Evolutionary conservation across 2,797 vertebrate genomes (phyloP), one percentile per base, ranked within the genome.

Genomic region (Gallinago stenura): DNA sequence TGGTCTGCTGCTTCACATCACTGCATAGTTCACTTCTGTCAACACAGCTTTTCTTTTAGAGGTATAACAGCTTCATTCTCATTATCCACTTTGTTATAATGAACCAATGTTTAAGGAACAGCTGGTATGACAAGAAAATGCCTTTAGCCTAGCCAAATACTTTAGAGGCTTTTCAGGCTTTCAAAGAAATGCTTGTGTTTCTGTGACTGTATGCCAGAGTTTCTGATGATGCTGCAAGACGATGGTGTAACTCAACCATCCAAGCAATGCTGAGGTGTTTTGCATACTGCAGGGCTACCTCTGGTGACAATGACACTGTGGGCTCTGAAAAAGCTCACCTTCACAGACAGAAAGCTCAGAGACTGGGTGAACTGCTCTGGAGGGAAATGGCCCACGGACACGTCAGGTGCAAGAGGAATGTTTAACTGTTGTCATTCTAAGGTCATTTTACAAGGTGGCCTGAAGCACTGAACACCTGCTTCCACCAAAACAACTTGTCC

Each of bases 1-100:
- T 79, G 28, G 43, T 87, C 35, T 92, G n/a, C 37, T 73, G 33
- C 66, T 94, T 92, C 68, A 79, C 31, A 79, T 78, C 33, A 35
- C 7, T 30, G 41, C 25, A 43, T 8, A 78, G 54, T 16, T 90
- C 31, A 65, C 24, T 72, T 84, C 37, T 48, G 24, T 5, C 41
- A 62, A 26, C 13, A 48, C 3, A 80, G 35, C 22, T 86, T 39
- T 65, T 78, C n/a, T 56, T 86, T 88, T 53, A 91, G 71, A 58
- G n/a, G 15, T 17, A 78, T 48, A 19, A 68, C 62, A 89, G 56
- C n/a, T 84, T 80, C 58, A 56, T 35, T 56, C 83, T 82, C 39
- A 62, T 79, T 66, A 83, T 39, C 80, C 33, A 51, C 22, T 83
- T n/a, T 54, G 51, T 62, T 87, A 25, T 7, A 76, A 79, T 22